Evolutionary conservation across 2,113 vertebrate species (phyloP), one percentile per base, ranked within the genome.

Genomic region (Dicaeum eximium): DNA sequence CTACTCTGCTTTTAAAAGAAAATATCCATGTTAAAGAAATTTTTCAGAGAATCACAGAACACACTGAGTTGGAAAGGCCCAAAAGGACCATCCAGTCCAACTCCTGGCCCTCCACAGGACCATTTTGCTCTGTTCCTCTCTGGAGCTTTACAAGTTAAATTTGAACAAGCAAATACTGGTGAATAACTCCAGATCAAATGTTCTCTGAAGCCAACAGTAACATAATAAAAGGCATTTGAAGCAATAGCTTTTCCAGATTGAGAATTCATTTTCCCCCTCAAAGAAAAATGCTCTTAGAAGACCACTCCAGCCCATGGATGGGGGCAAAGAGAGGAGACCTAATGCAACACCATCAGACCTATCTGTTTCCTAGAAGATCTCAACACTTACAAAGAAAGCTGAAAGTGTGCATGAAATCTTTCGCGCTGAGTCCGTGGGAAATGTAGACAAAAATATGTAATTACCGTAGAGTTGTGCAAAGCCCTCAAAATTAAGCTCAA

Each of bases 241-340:
- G 44, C 11, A 44, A 38, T 2, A 62, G 10, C 5, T 90, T 86
- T 69, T 65, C 42, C 24, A 67, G 30, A 60, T 0, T 53, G 8
- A 79, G 38, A 77, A 53, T 53, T 81, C 47, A 58, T 66, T 51
- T 15, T 22, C 8, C 24, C 57, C 4, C 3, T 28, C 8, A 53
- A 54, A 71, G 6, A 35, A 75, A 79, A 85, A 56, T 4, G 30
- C 14, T 60, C 20, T 72, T 9, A 28, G 31, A 64, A 80, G 71
- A 86, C 9, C 7, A n/a, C 38, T 53, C 19, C 5, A 3, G 61
- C 33, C 38, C 0, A 0, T 38, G 53, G 33, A 74, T 21, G 11
- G 11, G 23, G 3, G 3, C 2, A 2, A 47, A 33, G 33, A 28
- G 7, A 48, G 10, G 9, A 80, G 22, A 79, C 6, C 35, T 47